Conservation (phyloP, 92 coral and sea anemone species). For the Palythoa heliodiscus region DNA sequence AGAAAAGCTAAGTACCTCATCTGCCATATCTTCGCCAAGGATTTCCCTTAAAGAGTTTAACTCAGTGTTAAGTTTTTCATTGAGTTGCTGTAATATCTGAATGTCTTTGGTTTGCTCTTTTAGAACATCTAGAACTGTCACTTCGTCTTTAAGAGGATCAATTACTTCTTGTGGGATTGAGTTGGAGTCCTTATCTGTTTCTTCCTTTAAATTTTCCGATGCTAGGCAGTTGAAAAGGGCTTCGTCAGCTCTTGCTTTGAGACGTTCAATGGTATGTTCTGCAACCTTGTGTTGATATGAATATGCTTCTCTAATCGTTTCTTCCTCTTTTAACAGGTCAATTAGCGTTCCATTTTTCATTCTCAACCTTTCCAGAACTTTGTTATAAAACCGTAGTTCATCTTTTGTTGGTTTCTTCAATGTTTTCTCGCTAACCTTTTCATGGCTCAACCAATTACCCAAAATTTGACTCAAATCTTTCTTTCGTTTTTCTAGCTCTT, state of each 20-base stretch:
- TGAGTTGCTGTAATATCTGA: constrained; percentile 52
- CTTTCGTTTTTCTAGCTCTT: constrained; percentile 51
- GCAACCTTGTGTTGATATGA: constrained; percentile 52
- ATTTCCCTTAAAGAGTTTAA: constrained; percentile 57
- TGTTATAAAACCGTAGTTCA: constrained; percentile 44
- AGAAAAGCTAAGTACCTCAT: constrained; percentile 32
- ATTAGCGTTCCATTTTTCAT: constrained; percentile 63
- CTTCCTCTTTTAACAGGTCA: constrained; percentile 63
- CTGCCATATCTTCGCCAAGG: constrained; percentile 63
- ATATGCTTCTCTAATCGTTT: constrained; percentile 50
- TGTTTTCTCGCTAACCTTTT: constrained; percentile 34
- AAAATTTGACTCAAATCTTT: constrained; percentile 49
- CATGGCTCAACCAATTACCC: constrained; percentile 42
- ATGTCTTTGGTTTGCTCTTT: constrained; percentile 60
- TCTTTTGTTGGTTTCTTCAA: constrained; percentile 32
- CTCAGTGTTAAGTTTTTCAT: constrained; percentile 55
- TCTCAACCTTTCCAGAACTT: constrained; percentile 51
- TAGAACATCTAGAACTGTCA: constrained; percentile 61
- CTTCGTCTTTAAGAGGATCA: constrained; percentile 32
- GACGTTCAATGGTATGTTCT: constrained; percentile 34
- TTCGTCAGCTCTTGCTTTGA: constrained; percentile 66
- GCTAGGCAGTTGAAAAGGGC: constrained; percentile 44
- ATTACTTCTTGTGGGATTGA: constrained; percentile 18
- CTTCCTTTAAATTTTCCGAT: not conserved
- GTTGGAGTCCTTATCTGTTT: not conserved